These are phyloP conservation scores for Excalfactoria chinensis DNA, from an alignment of 2,113 vertebrate species.

Conservation along the genomic window DNA sequence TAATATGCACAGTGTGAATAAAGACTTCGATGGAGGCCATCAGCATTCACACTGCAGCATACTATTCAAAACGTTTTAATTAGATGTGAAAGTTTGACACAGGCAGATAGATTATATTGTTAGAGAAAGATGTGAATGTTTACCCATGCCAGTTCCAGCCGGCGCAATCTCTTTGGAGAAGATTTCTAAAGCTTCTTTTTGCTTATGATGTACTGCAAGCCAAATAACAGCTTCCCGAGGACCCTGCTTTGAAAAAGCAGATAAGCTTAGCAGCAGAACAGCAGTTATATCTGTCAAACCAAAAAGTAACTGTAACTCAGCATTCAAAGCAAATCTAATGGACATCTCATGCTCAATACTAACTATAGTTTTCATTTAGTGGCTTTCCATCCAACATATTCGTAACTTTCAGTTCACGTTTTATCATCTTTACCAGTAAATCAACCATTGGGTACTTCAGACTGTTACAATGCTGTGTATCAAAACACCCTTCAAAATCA, in stretches of 20 bases:
- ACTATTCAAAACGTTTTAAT: background rate
- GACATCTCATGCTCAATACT: background rate
- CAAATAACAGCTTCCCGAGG: slow-evolving; percentile 85
- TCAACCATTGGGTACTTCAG: background rate
- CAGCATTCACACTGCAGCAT: background rate
- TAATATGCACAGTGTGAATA: background rate
- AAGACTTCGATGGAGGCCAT: background rate
- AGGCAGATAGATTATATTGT: background rate
- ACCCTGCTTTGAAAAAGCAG: slow-evolving; percentile 62
- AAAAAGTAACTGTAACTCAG: background rate
- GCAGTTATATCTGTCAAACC: background rate
- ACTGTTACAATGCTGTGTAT: background rate
- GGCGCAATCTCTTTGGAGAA: slow-evolving; percentile 86
- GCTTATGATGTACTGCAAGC: slow-evolving; percentile 86
- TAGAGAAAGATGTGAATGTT: background rate
- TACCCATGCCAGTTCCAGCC: slow-evolving; percentile 90
- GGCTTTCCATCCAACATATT: background rate
- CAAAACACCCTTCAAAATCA: background rate
- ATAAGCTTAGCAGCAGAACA: background rate
- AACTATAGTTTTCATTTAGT: background rate
- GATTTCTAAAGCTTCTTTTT: slow-evolving; percentile 86
- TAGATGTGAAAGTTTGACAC: background rate
- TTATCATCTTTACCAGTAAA: background rate
- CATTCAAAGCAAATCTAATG: background rate
- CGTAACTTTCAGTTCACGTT: background rate